phyloP scores from a whole-genome alignment of 2,888 invertebrate species.

The Drosophila paracracens region DNA sequence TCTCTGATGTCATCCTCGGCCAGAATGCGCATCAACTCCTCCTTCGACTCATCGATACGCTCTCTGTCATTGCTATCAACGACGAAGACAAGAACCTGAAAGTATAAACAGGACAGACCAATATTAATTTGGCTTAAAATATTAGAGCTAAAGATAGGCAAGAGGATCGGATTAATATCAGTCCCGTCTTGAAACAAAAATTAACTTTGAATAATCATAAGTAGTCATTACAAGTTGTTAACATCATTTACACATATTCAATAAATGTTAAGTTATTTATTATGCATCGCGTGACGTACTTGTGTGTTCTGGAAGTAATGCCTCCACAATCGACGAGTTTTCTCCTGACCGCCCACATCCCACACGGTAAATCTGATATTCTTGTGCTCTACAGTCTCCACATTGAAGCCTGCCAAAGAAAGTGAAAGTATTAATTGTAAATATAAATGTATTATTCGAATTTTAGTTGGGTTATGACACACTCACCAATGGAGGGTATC shows the following conservation, averaged over 20 bases:
- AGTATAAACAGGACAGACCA: not conserved
- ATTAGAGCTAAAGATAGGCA: not conserved
- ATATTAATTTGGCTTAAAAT: slow-evolving; percentile 8
- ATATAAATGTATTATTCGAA: not conserved
- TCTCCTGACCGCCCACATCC: slow-evolving; percentile 98
- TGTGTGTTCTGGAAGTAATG: slow-evolving; percentile 99
- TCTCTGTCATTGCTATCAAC: slow-evolving; percentile 99
- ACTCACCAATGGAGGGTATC: slow-evolving; percentile 97
- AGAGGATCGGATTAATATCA: slow-evolving; percentile 55
- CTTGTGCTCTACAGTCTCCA: slow-evolving; percentile 99
- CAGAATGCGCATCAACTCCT: slow-evolving; percentile 99
- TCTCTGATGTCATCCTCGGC: slow-evolving; percentile 99
- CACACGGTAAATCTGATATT: slow-evolving; percentile 99
- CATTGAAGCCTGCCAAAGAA: slow-evolving; percentile 93
- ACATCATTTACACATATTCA: slow-evolving; percentile 61
- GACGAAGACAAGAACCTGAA: slow-evolving; percentile 98
- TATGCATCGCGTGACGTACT: slow-evolving; percentile 82
- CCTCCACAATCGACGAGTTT: slow-evolving; percentile 98
- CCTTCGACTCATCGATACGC: slow-evolving; percentile 98
- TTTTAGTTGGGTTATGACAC: not conserved
- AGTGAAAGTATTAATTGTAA: not conserved
- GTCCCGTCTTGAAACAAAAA: slow-evolving; percentile 84
- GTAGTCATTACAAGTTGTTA: slow-evolving; percentile 75
- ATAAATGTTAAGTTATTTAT: not conserved
- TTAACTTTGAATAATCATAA: slow-evolving; percentile 76